Conservation (phyloP, 2,888 invertebrate species). For the Yponomeuta cagnagella region DNA sequence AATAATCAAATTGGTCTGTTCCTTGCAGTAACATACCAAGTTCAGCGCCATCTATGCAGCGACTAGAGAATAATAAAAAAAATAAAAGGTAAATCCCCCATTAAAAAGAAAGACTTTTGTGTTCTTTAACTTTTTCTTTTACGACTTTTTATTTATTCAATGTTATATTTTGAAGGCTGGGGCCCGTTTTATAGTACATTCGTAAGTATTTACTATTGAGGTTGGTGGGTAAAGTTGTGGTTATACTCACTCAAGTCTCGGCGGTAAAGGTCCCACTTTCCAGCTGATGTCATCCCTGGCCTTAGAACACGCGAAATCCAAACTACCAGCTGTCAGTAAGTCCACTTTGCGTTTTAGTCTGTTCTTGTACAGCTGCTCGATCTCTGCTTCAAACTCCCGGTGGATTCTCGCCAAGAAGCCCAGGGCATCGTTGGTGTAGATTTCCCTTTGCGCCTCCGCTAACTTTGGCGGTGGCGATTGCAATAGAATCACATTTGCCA, state of each 20-base stretch:
- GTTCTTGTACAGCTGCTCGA: slow-evolving; percentile 61
- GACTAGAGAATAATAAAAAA: too few relatives aligned
- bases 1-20: too few relatives aligned
- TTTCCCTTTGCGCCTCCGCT: slow-evolving; percentile 66
- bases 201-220: too few relatives aligned
- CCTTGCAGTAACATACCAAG: too few relatives aligned
- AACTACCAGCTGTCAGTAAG: slow-evolving; percentile 34
- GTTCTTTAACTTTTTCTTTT: too few relatives aligned
- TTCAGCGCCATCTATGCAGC: too few relatives aligned
- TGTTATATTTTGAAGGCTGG: too few relatives aligned
- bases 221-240: too few relatives aligned
- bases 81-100: too few relatives aligned
- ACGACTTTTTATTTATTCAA: too few relatives aligned
- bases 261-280: slow-evolving; percentile 76
- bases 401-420: slow-evolving; percentile 74
- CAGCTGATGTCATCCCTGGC: slow-evolving; percentile 66
- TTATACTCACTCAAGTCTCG: slow-evolving; percentile 62
- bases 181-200: too few relatives aligned
- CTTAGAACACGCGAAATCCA: slow-evolving; percentile 59
- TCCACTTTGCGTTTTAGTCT: slow-evolving; percentile 51
- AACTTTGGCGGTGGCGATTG: slow-evolving; percentile 71
- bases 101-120: too few relatives aligned
- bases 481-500: slow-evolving; percentile 37
- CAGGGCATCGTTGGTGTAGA: slow-evolving; percentile 75
- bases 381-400: slow-evolving; percentile 61